These are phyloP conservation scores for Lasius platythorax DNA, from an alignment of 2,888 invertebrate species.

Conservation along the genomic window DNA sequence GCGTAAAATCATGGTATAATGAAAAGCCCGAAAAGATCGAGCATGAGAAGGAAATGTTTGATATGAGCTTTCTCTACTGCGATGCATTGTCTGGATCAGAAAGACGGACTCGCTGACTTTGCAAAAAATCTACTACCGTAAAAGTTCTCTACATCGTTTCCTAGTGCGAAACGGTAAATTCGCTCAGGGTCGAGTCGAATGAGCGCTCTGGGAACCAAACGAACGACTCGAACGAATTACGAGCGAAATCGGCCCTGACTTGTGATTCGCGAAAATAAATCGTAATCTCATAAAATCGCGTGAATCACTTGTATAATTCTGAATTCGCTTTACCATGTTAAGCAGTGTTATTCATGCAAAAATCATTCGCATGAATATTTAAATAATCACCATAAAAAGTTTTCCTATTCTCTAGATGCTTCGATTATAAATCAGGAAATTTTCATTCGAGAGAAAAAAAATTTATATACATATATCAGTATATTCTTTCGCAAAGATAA, in stretches of 20 bases:
- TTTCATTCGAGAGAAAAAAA: not conserved
- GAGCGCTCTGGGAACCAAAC: conserved; percentile 40
- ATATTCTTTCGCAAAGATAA: not conserved
- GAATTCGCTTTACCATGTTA: conserved; percentile 24
- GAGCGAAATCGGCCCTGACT: conserved; percentile 34
- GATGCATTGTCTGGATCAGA: conserved; percentile 30
- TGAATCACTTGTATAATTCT: conserved; percentile 12
- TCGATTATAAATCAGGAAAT: conserved; percentile 13
- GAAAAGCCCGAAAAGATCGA: conserved; percentile 7
- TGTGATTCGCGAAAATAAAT: conserved; percentile 16
- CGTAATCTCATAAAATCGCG: conserved; percentile 22
- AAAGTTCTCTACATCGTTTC: conserved; percentile 43
- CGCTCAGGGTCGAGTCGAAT: conserved; percentile 51
- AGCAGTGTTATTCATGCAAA: conserved; percentile 17
- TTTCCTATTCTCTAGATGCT: conserved; percentile 5
- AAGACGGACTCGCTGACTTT: conserved; percentile 45
- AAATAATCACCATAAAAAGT: conserved; percentile 20
- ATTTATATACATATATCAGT: not conserved
- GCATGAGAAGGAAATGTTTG: not conserved
- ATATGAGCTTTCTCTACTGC: not conserved
- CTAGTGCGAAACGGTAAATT: conserved; percentile 57
- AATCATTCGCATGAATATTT: conserved; percentile 17
- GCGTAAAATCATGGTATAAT: conserved; percentile 13
- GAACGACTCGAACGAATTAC: conserved; percentile 50
- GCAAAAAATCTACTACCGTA: conserved; percentile 39